These are phyloP conservation scores for Bergia sp. DNA, from an alignment of 92 coral and sea anemone genomes.

Conservation along the genomic window DNA sequence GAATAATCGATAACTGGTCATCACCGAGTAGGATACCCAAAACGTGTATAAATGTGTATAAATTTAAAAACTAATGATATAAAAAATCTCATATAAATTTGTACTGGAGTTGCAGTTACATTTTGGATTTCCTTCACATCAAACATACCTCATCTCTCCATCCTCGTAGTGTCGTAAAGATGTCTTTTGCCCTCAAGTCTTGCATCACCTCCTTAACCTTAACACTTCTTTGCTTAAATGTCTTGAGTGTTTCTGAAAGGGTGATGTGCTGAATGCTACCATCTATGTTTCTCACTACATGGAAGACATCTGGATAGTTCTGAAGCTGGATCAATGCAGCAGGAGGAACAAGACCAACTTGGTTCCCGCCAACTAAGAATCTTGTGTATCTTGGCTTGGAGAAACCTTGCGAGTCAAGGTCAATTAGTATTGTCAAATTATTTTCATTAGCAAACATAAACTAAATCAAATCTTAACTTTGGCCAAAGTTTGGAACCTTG, in stretches of 20 bases:
- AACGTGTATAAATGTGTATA: too few species aligned
- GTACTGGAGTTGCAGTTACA: too few species aligned
- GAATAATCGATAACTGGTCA: too few species aligned
- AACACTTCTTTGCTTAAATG: conserved; percentile 74
- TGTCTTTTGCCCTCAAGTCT: conserved; percentile 70
- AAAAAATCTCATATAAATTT: too few species aligned
- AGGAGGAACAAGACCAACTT: conserved; percentile 82
- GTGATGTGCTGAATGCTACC: conserved; percentile 66
- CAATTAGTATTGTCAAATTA: too few species aligned
- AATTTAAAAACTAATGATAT: too few species aligned
- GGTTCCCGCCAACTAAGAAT: conserved; percentile 79
- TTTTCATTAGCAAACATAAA: too few species aligned
- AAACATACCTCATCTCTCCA: conserved; percentile 93
- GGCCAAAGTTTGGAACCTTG: too few species aligned
- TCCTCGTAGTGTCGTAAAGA: conserved; percentile 75
- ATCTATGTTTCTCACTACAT: conserved; percentile 33
- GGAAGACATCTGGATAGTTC: conserved; percentile 68
- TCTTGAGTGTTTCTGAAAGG: conserved; percentile 64
- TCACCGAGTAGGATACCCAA: too few species aligned
- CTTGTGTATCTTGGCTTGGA: conserved; percentile 72
- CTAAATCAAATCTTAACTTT: too few species aligned
- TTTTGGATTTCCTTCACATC: too few species aligned
- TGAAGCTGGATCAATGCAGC: conserved; percentile 61
- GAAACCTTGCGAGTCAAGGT: conserved; percentile 60
- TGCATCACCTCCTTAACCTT: conserved; percentile 78